A percentile compares a stretch with the other conserved stretches of the same genome.
Conservation (phyloP, 2,113 vertebrate genomes). For the Ceratotherium simum region DNA sequence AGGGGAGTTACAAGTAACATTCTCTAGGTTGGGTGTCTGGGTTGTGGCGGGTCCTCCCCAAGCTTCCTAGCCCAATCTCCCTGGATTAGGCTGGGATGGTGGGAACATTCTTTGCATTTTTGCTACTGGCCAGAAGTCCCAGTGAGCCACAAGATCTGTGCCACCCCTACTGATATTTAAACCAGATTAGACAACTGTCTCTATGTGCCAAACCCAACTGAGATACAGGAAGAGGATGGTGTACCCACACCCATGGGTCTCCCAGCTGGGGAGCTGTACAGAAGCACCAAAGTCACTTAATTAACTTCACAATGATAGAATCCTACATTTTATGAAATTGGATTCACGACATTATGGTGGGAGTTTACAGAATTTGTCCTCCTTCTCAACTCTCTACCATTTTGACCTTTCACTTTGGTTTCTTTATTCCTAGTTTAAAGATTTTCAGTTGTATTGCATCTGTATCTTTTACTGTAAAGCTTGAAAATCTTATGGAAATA, state of each 20-base stretch:
- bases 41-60: no score
- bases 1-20: background rate
- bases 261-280: background rate
- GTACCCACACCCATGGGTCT: fast-evolving
- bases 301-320: background rate
- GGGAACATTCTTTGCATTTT: background rate
- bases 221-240: background rate
- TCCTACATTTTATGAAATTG: background rate
- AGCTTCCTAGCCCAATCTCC: background rate
- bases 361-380: background rate
- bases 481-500: background rate
- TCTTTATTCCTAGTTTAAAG: background rate
- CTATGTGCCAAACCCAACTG: background rate
- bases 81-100: background rate
- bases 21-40: background rate
- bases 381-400: background rate
- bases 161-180: background rate
- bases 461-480: background rate
- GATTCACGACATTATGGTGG: background rate
- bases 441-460: background rate
- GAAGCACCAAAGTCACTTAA: background rate
- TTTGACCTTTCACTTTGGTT: background rate
- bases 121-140: background rate
- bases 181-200: background rate
- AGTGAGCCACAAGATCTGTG: background rate